Base-by-base conservation (phyloP, 2,113 vertebrate species). In the Hemicordylus capensis region DNA sequence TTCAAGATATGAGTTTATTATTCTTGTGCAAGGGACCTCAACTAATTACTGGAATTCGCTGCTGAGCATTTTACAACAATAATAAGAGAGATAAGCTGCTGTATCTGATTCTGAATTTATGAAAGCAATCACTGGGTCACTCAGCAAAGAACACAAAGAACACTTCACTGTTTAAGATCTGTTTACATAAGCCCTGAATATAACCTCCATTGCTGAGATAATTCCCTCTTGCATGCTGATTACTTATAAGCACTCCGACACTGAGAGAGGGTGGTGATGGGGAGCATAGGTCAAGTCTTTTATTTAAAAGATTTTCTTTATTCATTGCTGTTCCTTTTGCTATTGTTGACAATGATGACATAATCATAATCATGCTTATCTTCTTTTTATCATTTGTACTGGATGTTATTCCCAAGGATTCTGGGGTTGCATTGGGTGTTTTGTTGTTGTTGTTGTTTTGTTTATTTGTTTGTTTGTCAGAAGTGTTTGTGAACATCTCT, bases 51-150 rank as follows among this genome's bases (percentile, higher is more conserved):
- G 6, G 42, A 74, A 37, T 59, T 44, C 56, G 69, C 81, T 73
- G 37, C 39, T 61, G 10, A 51, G 19, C 42, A 75, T 63, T 83
- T 63, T 48, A 64, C 39, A 74, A 61, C 42, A 61, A 75, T 58
- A 70, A 81, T 69, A 3, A 81, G 24, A 75, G 11, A 37, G 22
- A 83, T 75, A 61, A 83, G 70, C 54, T 51, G 72, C 37, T 83
- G 17, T 74, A 75, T 26, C 69, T 74, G 42, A 83, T 61, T 75
- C 7, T 83, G 31, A 61, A 83, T 83, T 74, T 63, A 74, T 83
- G 58, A 75, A 83, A 48, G 56, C 56, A 75, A 63, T 83, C 39
- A 63, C 12, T 75, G 39, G 31, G 42, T 39, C 44, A 75, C 20
- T 75, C 58, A 63, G 31, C 31, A 64, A 83, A 70, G 22, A 69